phyloP scores from a whole-genome alignment of 1,140 invertebrate genomes.

The Drosophila parvula region DNA sequence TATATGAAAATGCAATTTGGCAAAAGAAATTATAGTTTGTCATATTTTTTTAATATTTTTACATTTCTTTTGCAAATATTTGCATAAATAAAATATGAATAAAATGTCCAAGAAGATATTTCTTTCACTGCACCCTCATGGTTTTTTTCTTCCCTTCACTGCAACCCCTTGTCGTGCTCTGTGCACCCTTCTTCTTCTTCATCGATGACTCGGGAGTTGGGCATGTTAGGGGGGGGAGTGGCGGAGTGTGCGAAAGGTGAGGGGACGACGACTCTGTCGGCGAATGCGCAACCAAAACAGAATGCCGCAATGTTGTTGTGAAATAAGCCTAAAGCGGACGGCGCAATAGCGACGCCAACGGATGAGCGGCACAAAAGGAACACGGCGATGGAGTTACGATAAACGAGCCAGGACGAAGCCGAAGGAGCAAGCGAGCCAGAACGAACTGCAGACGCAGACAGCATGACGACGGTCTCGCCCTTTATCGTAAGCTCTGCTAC shows the following conservation, averaged over 20 bases:
- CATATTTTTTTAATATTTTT: neutral
- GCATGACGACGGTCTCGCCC: conserved; percentile 27
- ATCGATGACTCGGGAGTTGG: conserved; percentile 35
- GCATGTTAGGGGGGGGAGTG: conserved; percentile 5
- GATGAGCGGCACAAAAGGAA: conserved; percentile 32
- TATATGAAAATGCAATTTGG: neutral
- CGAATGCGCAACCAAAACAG: conserved; percentile 74
- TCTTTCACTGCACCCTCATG: conserved; percentile 7
- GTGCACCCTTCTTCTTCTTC: neutral
- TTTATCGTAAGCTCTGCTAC: conserved; percentile 37
- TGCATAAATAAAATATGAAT: neutral
- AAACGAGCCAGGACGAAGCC: conserved; percentile 27
- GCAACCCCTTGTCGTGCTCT: conserved; percentile 26
- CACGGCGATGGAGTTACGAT: conserved; percentile 57
- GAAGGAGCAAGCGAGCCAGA: conserved; percentile 1
- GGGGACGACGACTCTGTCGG: conserved; percentile 12
- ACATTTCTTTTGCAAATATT: neutral
- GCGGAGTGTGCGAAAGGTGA: neutral
- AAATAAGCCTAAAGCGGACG: conserved; percentile 69
- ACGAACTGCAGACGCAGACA: conserved; percentile 23
- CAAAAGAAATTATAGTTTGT: neutral
- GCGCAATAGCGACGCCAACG: conserved; percentile 29
- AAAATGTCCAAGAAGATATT: neutral
- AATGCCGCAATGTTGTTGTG: conserved; percentile 78
- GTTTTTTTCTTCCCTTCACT: conserved; percentile 8